A percentile compares a stretch with the other conserved stretches of the same genome.
These are phyloP conservation scores for Protosalanx chinensis DNA, from an alignment of 2,797 vertebrate genomes.

Conservation along the genomic window DNA sequence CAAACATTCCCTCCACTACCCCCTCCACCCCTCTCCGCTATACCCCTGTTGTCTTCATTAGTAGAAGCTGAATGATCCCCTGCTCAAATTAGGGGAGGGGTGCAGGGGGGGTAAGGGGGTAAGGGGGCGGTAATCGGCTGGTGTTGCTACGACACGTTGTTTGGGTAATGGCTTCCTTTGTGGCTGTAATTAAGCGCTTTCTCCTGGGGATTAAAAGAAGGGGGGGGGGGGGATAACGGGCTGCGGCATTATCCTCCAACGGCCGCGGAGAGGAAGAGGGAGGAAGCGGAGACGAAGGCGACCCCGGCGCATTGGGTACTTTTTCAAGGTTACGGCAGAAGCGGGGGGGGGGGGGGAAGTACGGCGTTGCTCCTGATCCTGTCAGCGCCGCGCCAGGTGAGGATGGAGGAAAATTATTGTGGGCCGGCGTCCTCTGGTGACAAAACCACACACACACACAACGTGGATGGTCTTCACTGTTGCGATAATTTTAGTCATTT, in stretches of 20 bases:
- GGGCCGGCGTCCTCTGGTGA: background rate
- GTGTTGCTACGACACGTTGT: constrained; percentile 25
- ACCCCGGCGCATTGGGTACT: background rate
- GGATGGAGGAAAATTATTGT: background rate
- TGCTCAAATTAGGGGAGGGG: constrained; percentile 40
- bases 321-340: constrained; percentile 8
- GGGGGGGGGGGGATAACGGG: constrained; percentile 37
- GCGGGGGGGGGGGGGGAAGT: background rate
- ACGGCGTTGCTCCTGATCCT: background rate
- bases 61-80: constrained; percentile 27
- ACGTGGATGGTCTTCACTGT: constrained; percentile 33
- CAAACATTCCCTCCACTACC: constrained; percentile 12
- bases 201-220: constrained; percentile 34
- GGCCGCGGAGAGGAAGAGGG: background rate
- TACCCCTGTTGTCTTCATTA: constrained; percentile 43
- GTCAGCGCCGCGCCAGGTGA: background rate
- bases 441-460: constrained; percentile 36
- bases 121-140: no score
- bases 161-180: constrained; percentile 37
- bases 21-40: no score
- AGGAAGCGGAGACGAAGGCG: background rate
- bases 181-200: constrained; percentile 46
- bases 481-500: constrained; percentile 60
- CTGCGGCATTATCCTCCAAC: background rate
- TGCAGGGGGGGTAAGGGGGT: background rate